Conservation (phyloP, 2,888 invertebrate species). For the Cheiracanthium punctorium region DNA sequence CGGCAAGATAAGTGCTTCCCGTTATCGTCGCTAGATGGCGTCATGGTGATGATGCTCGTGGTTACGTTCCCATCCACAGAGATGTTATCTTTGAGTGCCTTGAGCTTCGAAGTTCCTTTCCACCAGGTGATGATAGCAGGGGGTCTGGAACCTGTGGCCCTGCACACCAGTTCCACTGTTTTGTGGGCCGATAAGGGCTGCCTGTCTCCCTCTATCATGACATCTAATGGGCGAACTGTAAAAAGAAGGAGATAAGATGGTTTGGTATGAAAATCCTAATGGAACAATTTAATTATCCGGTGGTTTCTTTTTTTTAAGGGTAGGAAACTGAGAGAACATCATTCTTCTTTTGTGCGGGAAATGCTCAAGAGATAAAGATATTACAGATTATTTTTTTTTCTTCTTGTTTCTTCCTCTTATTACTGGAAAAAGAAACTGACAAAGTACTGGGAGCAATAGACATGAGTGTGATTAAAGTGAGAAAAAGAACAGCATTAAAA, state of each 20-base stretch:
- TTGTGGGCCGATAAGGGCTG: slow-evolving; percentile 67
- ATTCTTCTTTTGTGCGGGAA: not conserved
- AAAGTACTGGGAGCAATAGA: no score
- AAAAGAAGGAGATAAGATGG: not conserved
- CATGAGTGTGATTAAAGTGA: no score
- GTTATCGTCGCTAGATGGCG: slow-evolving; percentile 73
- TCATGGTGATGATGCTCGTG: slow-evolving; percentile 73
- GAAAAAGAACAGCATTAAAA: no score
- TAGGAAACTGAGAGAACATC: not conserved
- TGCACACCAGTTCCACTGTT: slow-evolving; percentile 63
- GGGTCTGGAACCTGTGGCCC: slow-evolving; percentile 68
- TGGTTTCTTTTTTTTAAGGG: not conserved
- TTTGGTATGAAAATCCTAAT: not conserved
- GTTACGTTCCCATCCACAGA: slow-evolving; percentile 72
- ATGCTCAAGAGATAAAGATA: not conserved
- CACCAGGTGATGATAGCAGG: slow-evolving; percentile 88
- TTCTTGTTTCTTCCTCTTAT: no score
- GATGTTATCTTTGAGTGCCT: slow-evolving; percentile 74
- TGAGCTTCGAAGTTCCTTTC: slow-evolving; percentile 87
- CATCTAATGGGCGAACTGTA: slow-evolving; percentile 67
- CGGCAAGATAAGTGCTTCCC: slow-evolving; percentile 79
- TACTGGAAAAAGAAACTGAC: no score
- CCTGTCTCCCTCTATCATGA: slow-evolving; percentile 65
- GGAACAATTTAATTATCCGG: slow-evolving; percentile 12
- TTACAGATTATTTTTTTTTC: no score